Conservation (phyloP, 2,113 vertebrate genomes). For the Patagioenas fasciata region DNA sequence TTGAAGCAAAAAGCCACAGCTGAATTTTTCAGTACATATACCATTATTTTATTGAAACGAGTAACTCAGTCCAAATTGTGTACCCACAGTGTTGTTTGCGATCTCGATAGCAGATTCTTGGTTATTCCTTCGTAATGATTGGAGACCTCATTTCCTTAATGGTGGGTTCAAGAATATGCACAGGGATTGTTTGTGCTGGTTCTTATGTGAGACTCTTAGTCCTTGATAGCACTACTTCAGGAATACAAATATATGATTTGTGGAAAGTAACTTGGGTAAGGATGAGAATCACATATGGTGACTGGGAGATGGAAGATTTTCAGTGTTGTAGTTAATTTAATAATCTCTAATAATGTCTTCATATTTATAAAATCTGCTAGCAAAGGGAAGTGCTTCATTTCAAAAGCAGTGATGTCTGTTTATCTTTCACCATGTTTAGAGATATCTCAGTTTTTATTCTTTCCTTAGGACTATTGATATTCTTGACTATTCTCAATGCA, state of each 20-base stretch:
- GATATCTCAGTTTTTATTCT: not conserved
- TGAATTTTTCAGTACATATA: not conserved
- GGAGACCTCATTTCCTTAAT: not conserved
- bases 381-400: not conserved
- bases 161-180: not conserved
- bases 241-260: not conserved
- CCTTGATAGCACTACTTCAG: not conserved
- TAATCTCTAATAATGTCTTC: not conserved
- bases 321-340: not conserved
- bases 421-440: not conserved
- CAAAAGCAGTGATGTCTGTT: fast-evolving
- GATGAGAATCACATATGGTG: not conserved
- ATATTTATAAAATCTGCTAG: not conserved
- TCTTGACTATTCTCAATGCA: not conserved
- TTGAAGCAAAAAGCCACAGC: not conserved
- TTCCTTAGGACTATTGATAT: not conserved
- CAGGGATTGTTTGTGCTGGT: not conserved
- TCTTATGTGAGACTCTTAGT: not conserved
- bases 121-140: not conserved
- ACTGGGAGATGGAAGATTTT: not conserved
- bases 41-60: not conserved
- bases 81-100: fast-evolving
- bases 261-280: fast-evolving
- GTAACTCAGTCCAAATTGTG: not conserved
- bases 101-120: not conserved